These are phyloP conservation scores for Eueides isabella DNA, from an alignment of 1,140 invertebrate genomes.

Conservation along the genomic window DNA sequence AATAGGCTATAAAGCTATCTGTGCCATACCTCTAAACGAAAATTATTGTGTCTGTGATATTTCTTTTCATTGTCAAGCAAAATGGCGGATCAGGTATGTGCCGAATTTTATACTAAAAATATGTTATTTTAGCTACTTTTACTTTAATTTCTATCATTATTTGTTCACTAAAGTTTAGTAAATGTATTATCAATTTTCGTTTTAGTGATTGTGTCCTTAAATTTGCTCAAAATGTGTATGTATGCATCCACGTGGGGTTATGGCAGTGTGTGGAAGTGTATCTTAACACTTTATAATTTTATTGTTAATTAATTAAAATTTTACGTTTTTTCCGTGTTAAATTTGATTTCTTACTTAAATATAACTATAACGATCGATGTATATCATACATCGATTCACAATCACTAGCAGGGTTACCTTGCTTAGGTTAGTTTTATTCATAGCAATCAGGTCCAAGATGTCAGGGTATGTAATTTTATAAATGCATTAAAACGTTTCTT, in stretches of 20 bases:
- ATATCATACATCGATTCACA: neutral
- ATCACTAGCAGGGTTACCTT: conserved; percentile 3
- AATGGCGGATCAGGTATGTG: conserved; percentile 80
- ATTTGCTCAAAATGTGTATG: conserved; percentile 40
- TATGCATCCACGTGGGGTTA: conserved; percentile 50
- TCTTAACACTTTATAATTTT: neutral
- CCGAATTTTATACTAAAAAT: conserved; percentile 52
- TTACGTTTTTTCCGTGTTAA: neutral
- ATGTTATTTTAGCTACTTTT: conserved; percentile 33
- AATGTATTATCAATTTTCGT: neutral
- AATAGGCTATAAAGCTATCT: conserved; percentile 5
- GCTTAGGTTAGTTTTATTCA: conserved; percentile 25
- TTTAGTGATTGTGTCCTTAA: conserved; percentile 23
- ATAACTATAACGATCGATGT: neutral
- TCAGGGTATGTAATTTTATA: neutral
- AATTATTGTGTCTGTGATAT: conserved; percentile 38
- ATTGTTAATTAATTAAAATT: neutral
- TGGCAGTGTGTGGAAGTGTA: conserved; percentile 22
- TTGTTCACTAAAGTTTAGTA: neutral
- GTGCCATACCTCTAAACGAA: neutral
- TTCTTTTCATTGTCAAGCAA: conserved; percentile 81
- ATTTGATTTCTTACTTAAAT: neutral
- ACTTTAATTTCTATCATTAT: conserved; percentile 10
- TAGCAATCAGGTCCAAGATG: neutral
- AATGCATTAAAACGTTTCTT: neutral